Percentiles rank a stretch among this genome's conserved stretches.
Conservation (phyloP, 2,113 vertebrate species). For the Paradoxurus hermaphroditus region DNA sequence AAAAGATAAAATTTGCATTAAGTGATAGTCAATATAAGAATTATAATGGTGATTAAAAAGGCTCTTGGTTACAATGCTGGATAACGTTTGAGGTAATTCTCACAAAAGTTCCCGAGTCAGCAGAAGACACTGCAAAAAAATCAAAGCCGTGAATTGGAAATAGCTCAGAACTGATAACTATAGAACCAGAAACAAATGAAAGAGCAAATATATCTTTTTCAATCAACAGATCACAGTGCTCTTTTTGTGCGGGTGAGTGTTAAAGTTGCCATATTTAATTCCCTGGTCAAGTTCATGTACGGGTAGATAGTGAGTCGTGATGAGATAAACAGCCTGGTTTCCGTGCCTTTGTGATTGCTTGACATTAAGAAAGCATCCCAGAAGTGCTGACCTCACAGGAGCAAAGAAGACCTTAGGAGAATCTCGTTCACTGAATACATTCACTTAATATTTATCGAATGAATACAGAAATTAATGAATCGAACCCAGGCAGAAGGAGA, state of each 20-base stretch:
- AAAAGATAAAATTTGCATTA: slow-evolving; percentile 73
- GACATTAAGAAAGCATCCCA: neutral
- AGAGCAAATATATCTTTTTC: slow-evolving; percentile 34
- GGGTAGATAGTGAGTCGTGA: neutral
- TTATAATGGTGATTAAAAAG: slow-evolving; percentile 75
- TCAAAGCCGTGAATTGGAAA: slow-evolving; percentile 48
- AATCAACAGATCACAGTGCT: neutral
- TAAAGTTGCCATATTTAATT: neutral
- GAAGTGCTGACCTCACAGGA: neutral
- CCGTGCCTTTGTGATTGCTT: neutral
- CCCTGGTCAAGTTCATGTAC: neutral
- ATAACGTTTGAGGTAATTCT: slow-evolving; percentile 74
- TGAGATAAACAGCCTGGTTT: neutral
- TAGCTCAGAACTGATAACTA: neutral
- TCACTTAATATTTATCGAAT: neutral
- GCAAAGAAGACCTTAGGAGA: neutral
- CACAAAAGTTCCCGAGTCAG: slow-evolving; percentile 65
- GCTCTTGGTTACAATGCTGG: slow-evolving; percentile 59
- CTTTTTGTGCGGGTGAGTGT: neutral
- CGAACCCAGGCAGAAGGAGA: neutral
- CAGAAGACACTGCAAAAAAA: slow-evolving; percentile 64
- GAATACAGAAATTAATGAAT: neutral
- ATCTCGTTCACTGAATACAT: neutral
- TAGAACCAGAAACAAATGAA: neutral
- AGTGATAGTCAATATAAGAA: slow-evolving; percentile 73